These are phyloP conservation scores for Falco cherrug DNA, from an alignment of 2,797 vertebrate genomes.

Conservation along the genomic window DNA sequence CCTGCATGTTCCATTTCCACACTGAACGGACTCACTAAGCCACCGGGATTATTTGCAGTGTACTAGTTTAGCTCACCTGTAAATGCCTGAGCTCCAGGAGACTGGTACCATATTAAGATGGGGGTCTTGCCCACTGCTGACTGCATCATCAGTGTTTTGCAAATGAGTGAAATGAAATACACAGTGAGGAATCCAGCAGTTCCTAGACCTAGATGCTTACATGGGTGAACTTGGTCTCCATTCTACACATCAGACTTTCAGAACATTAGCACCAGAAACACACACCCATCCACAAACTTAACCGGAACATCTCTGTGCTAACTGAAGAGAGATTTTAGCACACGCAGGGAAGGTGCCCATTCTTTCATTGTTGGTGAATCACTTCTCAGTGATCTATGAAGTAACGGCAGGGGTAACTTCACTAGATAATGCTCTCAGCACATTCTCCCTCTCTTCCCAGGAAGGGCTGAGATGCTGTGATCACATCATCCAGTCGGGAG, in stretches of 20 bases:
- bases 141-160: background rate
- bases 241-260: background rate
- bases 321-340: background rate
- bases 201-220: background rate
- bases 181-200: background rate
- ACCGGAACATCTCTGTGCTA: background rate
- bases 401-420: conserved; percentile 44
- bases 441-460: conserved; percentile 35
- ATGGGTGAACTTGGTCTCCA: background rate
- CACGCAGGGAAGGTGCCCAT: background rate
- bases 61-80: background rate
- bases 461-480: conserved; percentile 45
- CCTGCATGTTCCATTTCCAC: rapidly evolving
- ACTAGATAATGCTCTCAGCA: conserved; percentile 46
- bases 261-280: background rate
- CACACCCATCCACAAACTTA: background rate
- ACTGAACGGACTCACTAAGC: background rate
- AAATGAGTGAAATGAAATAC: background rate
- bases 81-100: background rate
- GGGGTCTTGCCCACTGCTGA: background rate
- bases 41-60: background rate
- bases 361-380: background rate
- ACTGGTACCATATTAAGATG: background rate
- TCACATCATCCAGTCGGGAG: background rate
- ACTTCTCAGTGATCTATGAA: background rate